Percentiles rank a stretch among this genome's conserved stretches.
These are phyloP conservation scores for Acrobasis suavella DNA, from an alignment of 2,888 invertebrate species.

Conservation along the genomic window DNA sequence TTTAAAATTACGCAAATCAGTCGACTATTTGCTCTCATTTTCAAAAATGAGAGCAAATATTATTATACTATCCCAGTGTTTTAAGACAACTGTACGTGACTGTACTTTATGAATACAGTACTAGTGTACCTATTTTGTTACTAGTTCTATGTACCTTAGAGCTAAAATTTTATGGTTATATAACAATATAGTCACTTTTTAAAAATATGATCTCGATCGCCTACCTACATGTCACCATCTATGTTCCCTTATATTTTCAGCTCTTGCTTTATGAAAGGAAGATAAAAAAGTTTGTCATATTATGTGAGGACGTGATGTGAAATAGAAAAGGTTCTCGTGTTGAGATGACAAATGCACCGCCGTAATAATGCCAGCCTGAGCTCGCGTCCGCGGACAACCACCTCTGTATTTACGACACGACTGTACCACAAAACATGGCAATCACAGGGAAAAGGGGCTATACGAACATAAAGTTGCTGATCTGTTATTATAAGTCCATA, in stretches of 20 bases:
- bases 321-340: conserved; percentile 27
- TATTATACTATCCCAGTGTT: not conserved
- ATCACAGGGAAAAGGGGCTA: too few species aligned
- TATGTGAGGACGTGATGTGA: conserved; percentile 29
- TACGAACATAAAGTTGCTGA: too few species aligned
- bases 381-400: not conserved
- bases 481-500: too few species aligned
- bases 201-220: too few species aligned
- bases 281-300: conserved; percentile 18
- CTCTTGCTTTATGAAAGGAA: conserved; percentile 9
- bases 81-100: too few species aligned
- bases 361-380: conserved; percentile 5
- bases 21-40: not conserved
- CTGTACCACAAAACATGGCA: not conserved
- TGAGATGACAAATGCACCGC: conserved; percentile 28
- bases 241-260: too few species aligned
- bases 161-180: too few species aligned
- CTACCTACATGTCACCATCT: too few species aligned
- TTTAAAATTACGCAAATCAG: not conserved
- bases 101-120: too few species aligned
- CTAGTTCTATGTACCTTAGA: too few species aligned
- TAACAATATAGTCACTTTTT: too few species aligned
- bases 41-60: not conserved
- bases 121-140: too few species aligned
- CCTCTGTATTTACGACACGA: conserved; percentile 14